Evolutionary conservation across 2,888 invertebrate species (phyloP), one percentile per base, ranked within the genome.

Genomic region (Drosophila pseudotalamancana): DNA sequence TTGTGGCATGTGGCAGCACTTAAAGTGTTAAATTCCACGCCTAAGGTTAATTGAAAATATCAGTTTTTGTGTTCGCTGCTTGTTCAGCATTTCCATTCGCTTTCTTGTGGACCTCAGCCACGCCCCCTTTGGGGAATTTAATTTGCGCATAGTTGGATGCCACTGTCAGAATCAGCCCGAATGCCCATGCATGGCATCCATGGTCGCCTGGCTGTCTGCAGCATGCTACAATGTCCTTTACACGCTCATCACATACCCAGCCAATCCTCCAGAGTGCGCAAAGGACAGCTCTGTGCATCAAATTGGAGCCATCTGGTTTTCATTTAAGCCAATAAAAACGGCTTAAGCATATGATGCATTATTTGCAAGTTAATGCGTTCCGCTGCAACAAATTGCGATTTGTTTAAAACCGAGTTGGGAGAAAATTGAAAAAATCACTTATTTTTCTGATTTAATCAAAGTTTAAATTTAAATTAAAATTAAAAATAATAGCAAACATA

Each of bases 71-170:
- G 35, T 9, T 21, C 14, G 4, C 19, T 39, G 31, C 4, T 14
- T 37, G 37, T 12, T 54, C 29, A 25, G 48, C 31, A 61, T 43
- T 49, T 29, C 16, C 21, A 14, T 4, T 5, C n/a, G 16, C 14
- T 31, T 31, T 11, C 9, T 6, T 42, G 5, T n/a, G n/a, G 21
- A 29, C 8, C 19, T 12, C 32, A 12, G 21, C 16, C 19, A 14
- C 14, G 16, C 25, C 35, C 18, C 6, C 48, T 29, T 46, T 61
- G 43, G 50, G n/a, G 69, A 78, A 73, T 78, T 70, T 78, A 54
- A 80, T 78, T 81, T 83, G 39, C 50, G 14, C 72, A 81, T 81
- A 61, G 70, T 57, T 51, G 50, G 19, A 29, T 19, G 50, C 16
- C 50, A 29, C 39, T 39, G 35, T 27, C 45, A 49, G 45, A 51